Conservation (phyloP, 2,888 invertebrate genomes). For the Holacanthella duospinosa region DNA sequence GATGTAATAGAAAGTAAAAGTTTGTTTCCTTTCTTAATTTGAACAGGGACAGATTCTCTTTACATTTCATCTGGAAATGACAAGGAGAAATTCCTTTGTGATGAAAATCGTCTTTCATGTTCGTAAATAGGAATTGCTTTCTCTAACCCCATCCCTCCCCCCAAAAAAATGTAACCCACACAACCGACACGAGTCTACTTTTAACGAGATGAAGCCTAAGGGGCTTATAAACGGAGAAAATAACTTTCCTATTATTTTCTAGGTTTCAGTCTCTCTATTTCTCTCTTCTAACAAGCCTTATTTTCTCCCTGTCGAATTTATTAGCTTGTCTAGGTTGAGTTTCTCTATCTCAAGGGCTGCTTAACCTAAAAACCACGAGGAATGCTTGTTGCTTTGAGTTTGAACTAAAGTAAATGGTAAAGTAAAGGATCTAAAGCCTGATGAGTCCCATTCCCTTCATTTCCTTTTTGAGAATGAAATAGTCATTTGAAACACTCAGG, state of each 20-base stretch:
- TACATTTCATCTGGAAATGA: not conserved
- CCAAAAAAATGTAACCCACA: not conserved
- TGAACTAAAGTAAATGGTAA: too few relatives aligned
- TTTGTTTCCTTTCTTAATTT: conserved; percentile 1
- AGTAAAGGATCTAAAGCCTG: too few relatives aligned
- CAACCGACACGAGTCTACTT: not conserved
- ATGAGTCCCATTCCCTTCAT: too few relatives aligned
- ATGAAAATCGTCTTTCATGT: not conserved
- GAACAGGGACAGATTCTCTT: not conserved
- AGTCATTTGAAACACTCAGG: too few relatives aligned
- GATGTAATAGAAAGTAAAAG: too few relatives aligned
- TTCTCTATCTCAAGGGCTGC: not conserved
- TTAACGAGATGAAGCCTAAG: not conserved
- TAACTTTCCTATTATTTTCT: not conserved
- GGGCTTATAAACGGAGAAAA: not conserved
- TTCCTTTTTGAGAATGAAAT: too few relatives aligned
- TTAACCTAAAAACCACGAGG: too few relatives aligned
- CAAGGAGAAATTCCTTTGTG: not conserved
- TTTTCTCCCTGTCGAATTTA: not conserved
- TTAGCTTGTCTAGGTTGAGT: not conserved
- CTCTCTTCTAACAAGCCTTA: not conserved
- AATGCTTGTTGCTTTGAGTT: not conserved
- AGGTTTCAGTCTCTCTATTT: not conserved
- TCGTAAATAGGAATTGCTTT: not conserved
- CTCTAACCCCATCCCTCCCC: too few relatives aligned